These are phyloP conservation scores for Tanypteryx hageni DNA, from an alignment of 2,888 invertebrate genomes.

Conservation along the genomic window DNA sequence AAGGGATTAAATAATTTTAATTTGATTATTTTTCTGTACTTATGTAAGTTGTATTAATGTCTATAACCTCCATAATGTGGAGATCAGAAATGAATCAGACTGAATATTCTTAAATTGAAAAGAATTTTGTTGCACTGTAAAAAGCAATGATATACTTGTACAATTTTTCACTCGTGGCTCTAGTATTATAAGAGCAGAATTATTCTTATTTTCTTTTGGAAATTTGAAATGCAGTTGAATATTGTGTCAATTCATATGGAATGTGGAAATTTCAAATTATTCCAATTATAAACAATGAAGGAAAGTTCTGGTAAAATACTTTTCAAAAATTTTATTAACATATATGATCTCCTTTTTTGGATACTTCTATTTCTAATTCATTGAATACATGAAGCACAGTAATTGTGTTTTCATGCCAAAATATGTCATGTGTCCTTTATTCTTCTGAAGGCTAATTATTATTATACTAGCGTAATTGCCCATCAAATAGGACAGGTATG, in stretches of 20 bases:
- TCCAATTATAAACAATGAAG: not conserved
- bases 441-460: conserved; percentile 28
- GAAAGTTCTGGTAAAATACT: not conserved
- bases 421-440: conserved; percentile 10
- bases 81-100: conserved; percentile 50
- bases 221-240: not conserved
- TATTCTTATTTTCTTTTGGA: not conserved
- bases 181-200: conserved; percentile 28
- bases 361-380: not conserved
- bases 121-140: conserved; percentile 47
- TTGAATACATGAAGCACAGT: not conserved
- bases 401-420: not conserved
- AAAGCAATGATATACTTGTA: not conserved
- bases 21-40: conserved; percentile 31
- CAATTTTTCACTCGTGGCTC: conserved; percentile 27
- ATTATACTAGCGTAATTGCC: too few relatives aligned
- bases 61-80: not conserved
- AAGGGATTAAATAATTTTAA: not conserved
- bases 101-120: conserved; percentile 52
- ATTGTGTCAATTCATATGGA: conserved; percentile 8
- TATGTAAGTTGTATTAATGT: not conserved
- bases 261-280: conserved; percentile 27
- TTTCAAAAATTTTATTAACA: conserved; percentile 12
- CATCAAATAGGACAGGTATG: too few relatives aligned
- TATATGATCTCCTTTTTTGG: not conserved